Evolutionary conservation across 1,140 invertebrate genomes (phyloP).

Genomic region (Cyphomyrmex costatus): DNA sequence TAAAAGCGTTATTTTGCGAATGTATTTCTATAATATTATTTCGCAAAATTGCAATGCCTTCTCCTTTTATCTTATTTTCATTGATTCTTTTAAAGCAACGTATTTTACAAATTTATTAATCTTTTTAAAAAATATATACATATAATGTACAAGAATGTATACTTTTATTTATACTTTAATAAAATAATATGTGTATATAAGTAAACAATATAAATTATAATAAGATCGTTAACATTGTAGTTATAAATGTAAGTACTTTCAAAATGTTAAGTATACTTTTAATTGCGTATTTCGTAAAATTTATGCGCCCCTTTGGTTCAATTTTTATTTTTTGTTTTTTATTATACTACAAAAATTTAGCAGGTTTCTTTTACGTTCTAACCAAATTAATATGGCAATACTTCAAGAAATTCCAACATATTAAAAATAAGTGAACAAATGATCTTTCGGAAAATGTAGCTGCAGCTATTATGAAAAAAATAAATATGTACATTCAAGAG

Average conservation of each 20-base stretch:
- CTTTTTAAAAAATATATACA: not conserved
- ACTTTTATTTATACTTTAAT: not conserved
- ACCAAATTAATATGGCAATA: not conserved
- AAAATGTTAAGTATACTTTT: not conserved
- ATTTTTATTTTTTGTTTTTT: not conserved
- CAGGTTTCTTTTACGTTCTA: not conserved
- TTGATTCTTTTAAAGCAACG: not conserved
- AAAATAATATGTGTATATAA: not conserved
- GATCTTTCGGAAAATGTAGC: not conserved
- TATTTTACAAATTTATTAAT: not conserved
- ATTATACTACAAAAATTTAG: not conserved
- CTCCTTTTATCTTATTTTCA: not conserved
- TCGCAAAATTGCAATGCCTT: slow-evolving; percentile 24
- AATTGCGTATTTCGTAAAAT: not conserved
- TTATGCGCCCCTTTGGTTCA: not conserved
- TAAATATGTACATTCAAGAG: slow-evolving; percentile 42
- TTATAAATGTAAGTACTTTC: slow-evolving; percentile 1
- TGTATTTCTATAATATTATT: slow-evolving; percentile 40
- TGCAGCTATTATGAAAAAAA: not conserved
- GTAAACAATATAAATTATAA: slow-evolving; percentile 13
- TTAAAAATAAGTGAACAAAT: not conserved
- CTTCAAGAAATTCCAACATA: not conserved
- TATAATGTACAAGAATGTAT: not conserved
- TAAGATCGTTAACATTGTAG: not conserved
- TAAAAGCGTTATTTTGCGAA: slow-evolving; percentile 36